A percentile compares a stretch with the other conserved stretches of the same genome.
phyloP scores from a whole-genome alignment of 2,797 vertebrate species.

The Tokudaia muenninki region DNA sequence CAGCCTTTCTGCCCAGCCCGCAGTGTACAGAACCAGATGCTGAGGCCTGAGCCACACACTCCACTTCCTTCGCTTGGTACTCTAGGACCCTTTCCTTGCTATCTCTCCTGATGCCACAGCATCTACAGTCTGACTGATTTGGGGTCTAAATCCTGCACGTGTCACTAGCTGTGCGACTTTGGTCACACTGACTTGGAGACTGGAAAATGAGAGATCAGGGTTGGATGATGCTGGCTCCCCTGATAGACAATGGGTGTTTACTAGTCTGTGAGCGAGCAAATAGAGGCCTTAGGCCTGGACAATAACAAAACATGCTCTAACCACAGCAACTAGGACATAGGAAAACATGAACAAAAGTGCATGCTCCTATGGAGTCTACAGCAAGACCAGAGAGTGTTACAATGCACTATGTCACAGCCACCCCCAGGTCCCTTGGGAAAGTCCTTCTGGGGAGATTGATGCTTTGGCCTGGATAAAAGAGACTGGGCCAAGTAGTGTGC shows the following conservation, averaged over 20 bases:
- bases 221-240: neutral
- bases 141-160: conserved; percentile 4
- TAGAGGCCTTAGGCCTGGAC: neutral
- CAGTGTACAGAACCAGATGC: conserved; percentile 19
- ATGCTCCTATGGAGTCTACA: neutral
- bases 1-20: conserved; percentile 37
- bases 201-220: neutral
- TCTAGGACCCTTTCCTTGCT: conserved; percentile 17
- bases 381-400: neutral
- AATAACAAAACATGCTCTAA: conserved; percentile 15
- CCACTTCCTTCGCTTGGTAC: neutral
- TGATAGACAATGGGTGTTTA: neutral
- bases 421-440: neutral
- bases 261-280: neutral
- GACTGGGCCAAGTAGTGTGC: neutral
- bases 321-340: neutral
- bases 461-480: neutral
- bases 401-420: neutral
- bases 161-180: neutral
- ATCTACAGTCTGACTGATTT: conserved; percentile 7
- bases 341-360: neutral
- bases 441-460: neutral
- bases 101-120: neutral
- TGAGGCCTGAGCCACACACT: neutral
- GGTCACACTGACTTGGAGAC: neutral